These are phyloP conservation scores for Sandelia bainsii DNA, from an alignment of 2,797 vertebrate genomes.

Conservation along the genomic window DNA sequence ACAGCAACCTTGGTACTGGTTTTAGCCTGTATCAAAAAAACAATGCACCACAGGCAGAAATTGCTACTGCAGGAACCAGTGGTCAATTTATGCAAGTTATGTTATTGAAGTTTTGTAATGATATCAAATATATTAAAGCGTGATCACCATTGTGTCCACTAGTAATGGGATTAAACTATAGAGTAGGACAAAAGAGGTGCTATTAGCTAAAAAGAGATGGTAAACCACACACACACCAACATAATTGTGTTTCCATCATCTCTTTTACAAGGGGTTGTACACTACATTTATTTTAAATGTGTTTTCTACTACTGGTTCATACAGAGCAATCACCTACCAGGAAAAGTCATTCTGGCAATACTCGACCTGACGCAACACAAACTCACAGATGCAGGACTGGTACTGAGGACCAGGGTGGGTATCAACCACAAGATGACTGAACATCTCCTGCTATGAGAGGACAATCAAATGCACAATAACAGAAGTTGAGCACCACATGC, in stretches of 20 bases:
- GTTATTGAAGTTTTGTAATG: neutral
- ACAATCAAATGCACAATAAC: neutral
- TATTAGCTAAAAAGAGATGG: neutral
- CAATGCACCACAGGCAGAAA: neutral
- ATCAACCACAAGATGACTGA: neutral
- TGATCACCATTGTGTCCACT: neutral
- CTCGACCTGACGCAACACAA: no score
- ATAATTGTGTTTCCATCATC: no score
- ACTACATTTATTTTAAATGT: no score
- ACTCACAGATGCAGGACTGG: neutral
- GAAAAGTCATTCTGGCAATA: no score
- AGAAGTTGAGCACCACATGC: neutral
- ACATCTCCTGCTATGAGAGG: no score
- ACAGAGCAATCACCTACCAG: no score
- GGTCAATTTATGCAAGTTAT: neutral
- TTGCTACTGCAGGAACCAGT: neutral
- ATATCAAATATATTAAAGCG: no score
- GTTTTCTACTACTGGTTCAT: neutral
- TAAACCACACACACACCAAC: neutral
- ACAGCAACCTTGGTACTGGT: no score
- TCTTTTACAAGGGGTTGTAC: no score
- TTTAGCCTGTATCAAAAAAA: neutral
- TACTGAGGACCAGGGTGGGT: no score
- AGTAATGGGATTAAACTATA: neutral
- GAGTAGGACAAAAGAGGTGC: neutral